Evolutionary conservation across 2,113 vertebrate genomes (phyloP).

Genomic region (Silurus asotus): DNA sequence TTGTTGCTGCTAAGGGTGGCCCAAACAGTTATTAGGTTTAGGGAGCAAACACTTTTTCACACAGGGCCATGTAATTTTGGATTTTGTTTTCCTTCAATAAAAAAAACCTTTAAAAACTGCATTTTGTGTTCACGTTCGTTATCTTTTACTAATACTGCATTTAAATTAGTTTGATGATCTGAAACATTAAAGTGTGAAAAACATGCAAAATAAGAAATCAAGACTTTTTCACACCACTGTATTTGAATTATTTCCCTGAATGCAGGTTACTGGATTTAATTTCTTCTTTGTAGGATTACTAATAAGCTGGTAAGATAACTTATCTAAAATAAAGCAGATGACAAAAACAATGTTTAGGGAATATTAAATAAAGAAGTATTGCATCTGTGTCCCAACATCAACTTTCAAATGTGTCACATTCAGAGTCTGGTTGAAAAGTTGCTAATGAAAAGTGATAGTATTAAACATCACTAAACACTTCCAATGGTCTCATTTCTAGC

Average conservation of each 20-base stretch:
- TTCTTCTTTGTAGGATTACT: not conserved
- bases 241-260: not conserved
- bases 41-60: too few species aligned
- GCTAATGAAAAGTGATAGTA: not conserved
- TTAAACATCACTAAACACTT: not conserved
- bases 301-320: not conserved
- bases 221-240: not conserved
- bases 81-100: too few species aligned
- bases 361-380: not conserved
- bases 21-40: too few species aligned
- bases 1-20: too few species aligned
- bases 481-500: not conserved
- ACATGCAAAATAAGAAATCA: too few species aligned
- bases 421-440: not conserved
- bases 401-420: not conserved
- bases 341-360: not conserved
- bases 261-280: not conserved
- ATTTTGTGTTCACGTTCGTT: too few species aligned
- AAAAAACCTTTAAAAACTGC: too few species aligned
- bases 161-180: too few species aligned
- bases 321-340: not conserved
- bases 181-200: too few species aligned
- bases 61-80: too few species aligned
- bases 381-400: not conserved
- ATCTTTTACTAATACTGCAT: too few species aligned